Evolutionary conservation across 2,113 vertebrate species (phyloP).

Genomic region (Barnardius zonarius): DNA sequence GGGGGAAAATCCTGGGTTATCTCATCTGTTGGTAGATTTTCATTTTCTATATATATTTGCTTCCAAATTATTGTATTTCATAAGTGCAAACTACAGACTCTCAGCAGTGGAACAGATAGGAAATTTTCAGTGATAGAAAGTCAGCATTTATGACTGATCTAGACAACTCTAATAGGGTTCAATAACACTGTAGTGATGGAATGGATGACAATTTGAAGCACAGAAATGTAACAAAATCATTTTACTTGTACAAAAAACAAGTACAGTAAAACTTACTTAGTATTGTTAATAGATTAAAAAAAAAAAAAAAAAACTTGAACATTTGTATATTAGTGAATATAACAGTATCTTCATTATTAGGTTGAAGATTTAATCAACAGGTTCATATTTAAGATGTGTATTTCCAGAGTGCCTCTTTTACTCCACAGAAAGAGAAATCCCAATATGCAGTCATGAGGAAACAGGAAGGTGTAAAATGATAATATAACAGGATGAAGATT

Average conservation of each 20-base stretch:
- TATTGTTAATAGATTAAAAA: neutral
- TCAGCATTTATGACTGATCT: neutral
- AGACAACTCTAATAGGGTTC: neutral
- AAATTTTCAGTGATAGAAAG: neutral
- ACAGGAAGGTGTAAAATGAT: neutral
- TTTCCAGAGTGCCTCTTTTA: neutral
- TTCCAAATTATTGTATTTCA: neutral
- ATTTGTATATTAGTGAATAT: neutral
- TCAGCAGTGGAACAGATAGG: neutral
- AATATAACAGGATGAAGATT: neutral
- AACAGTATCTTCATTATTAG: neutral
- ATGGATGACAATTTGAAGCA: neutral
- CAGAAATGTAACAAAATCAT: neutral
- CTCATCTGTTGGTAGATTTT: neutral
- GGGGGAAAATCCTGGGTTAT: neutral
- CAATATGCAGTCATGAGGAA: neutral
- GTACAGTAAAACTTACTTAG: neutral
- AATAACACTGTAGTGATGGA: neutral
- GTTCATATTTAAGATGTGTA: neutral
- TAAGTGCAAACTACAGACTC: neutral
- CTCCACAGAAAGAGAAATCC: neutral
- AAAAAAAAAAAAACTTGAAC: neutral
- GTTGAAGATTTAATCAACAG: neutral
- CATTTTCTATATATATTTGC: neutral
- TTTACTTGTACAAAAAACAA: neutral